A percentile compares a stretch with the other conserved stretches of the same genome.
phyloP scores from a whole-genome alignment of 1,140 invertebrate genomes.

The Eubasilissa regina region DNA sequence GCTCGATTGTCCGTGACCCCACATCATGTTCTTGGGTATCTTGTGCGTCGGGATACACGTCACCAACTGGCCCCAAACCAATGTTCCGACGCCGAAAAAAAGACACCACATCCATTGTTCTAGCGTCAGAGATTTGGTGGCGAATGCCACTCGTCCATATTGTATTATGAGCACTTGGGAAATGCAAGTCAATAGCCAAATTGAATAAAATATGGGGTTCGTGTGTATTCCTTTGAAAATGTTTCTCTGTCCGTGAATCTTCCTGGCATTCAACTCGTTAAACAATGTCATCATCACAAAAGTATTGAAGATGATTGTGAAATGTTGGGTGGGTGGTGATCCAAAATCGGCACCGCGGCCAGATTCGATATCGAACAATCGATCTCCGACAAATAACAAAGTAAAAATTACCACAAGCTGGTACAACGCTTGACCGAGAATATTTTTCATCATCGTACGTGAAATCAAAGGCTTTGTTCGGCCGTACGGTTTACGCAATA shows the following conservation, averaged over 20 bases:
- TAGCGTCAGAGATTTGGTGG: conserved; percentile 71
- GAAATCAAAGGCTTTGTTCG: conserved; percentile 79
- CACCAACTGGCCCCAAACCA: conserved; percentile 81
- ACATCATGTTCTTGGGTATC: conserved; percentile 51
- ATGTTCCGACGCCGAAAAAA: conserved; percentile 66
- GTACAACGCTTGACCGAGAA: conserved; percentile 78
- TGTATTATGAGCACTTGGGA: conserved; percentile 78
- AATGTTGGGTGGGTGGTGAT: conserved; percentile 75
- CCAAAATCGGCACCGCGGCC: conserved; percentile 67
- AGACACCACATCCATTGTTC: conserved; percentile 78
- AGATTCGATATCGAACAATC: conserved; percentile 74
- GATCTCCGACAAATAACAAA: conserved; percentile 74
- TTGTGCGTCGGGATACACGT: conserved; percentile 69
- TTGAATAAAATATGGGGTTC: conserved; percentile 78
- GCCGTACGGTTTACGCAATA: conserved; percentile 79
- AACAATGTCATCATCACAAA: conserved; percentile 85
- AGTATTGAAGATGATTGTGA: conserved; percentile 82
- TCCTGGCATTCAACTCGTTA: conserved; percentile 81
- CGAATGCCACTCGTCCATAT: conserved; percentile 77
- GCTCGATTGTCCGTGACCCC: conserved; percentile 41
- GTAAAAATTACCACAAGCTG: conserved; percentile 77
- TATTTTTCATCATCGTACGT: conserved; percentile 80
- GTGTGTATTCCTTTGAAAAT: conserved; percentile 76
- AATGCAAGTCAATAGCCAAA: conserved; percentile 76
- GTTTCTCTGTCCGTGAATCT: conserved; percentile 82